Conservation (phyloP, 2,888 invertebrate genomes). For the Dryocosmus kuriphilus region DNA sequence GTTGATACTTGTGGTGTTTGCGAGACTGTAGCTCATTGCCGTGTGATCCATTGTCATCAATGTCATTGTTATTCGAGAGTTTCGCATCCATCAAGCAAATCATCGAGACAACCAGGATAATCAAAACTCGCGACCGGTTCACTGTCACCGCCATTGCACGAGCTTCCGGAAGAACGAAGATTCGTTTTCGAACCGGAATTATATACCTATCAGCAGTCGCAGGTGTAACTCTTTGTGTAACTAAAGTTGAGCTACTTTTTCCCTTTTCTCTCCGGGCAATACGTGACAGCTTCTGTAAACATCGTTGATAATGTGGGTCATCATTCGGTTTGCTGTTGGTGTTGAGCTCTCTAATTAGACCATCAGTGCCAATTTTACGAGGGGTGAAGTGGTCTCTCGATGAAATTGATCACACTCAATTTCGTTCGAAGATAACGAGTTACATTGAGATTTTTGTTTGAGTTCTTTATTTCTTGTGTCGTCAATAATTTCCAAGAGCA, state of each 20-base stretch:
- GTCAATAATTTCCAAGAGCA: too few relatives aligned
- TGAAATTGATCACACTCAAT: too few relatives aligned
- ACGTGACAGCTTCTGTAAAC: conserved; percentile 30
- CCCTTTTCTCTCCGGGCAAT: conserved; percentile 54
- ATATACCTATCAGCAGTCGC: conserved; percentile 46
- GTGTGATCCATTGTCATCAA: conserved; percentile 11
- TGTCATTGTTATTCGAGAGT: conserved; percentile 31
- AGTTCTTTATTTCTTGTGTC: too few relatives aligned
- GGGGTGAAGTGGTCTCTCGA: background rate
- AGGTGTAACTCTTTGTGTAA: conserved; percentile 61
- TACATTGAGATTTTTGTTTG: too few relatives aligned
- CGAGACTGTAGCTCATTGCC: conserved; percentile 43
- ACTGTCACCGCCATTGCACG: conserved; percentile 41
- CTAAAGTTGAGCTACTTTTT: conserved; percentile 62
- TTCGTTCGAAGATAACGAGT: too few relatives aligned
- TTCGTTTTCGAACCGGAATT: conserved; percentile 37
- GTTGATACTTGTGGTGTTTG: conserved; percentile 56
- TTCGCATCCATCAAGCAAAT: conserved; percentile 40
- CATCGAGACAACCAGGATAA: conserved; percentile 37
- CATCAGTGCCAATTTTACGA: background rate
- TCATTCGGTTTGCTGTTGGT: background rate
- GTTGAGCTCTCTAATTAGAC: background rate
- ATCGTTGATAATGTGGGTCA: background rate
- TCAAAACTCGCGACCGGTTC: conserved; percentile 30
- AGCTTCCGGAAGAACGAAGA: conserved; percentile 37